Evolutionary conservation across 2,113 vertebrate genomes (phyloP), one percentile per base, ranked within the genome.

Genomic region (Tinamus guttatus): DNA sequence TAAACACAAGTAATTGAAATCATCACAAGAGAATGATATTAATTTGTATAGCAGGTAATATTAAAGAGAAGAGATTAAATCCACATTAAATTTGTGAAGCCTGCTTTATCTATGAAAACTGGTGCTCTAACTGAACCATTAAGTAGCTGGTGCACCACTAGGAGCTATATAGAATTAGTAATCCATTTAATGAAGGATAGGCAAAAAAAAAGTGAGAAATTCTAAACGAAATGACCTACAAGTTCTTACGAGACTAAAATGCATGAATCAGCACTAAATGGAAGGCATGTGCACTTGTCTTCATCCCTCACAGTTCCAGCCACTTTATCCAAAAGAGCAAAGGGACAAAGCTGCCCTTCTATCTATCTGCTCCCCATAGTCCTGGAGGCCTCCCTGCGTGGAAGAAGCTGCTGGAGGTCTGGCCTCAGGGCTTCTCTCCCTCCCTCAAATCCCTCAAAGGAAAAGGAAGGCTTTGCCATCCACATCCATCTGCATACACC

Each of bases 341-440:
- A 74, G 14, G 9, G 3, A n/a, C 16, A 45, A 67, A 59, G 9
- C 3, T 54, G 25, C 28, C 7, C 10, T 75, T 59, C 16, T 60
- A 7, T 22, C 17, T 56, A 6, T 20, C 25, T 5, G 8, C 4
- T 60, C 5, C 15, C 3, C 6, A 7, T 13, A 20, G 2, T 7
- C 8, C 13, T 2, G 47, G 43, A 80, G 13, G 3, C 41, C 3
- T 52, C 1, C 9, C 20, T 13, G 24, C 3, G 11, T 34, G 18
- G 19, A 87, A 56, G 0, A 0, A 60, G 20, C 1, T 79, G 32
- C 38, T 76, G 52, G 8, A 36, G 41, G 7, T 12, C 2, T 41
- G 6, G 13, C 45, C 54, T 91, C 13, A 40, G 1, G 13, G 18
- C 20, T 62, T 4, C 60, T 68, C n/a, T 34, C 7, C 19, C 3